Base-by-base conservation (phyloP, 2,888 invertebrate species). In the Stenodema calcarata region DNA sequence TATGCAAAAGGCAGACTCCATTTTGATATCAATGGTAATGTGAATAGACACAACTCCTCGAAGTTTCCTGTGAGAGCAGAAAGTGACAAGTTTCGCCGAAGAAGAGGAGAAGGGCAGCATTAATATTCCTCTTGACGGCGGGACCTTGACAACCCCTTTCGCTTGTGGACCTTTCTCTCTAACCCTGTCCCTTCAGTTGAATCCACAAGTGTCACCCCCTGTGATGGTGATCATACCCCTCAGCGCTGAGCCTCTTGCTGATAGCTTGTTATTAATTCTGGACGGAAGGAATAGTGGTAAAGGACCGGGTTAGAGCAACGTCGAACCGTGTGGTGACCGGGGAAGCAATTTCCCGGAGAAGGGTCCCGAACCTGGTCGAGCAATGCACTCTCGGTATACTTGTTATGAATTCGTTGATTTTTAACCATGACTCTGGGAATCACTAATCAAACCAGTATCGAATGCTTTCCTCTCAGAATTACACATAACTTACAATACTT, bases 101-200 rank as follows among this genome's bases (percentile, higher is more conserved):
- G 16, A 7, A 35, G 70, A 50, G 50, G 30, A 70, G 41, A 35
- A 18, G 73, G 35, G n/a, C 1, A 7, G 28, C 73, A 75, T 75
- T 75, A 75, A 75, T 75, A 75, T 75, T 75, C 73, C 41, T 18
- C 73, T 75, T 41, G 73, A 35, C 73, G 30, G n/a, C n/a, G 73
- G 16, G 73, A 41, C 73, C 73, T 75, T 28, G 30, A 41, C 62
- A 62, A 41, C 18, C 41, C 73, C 73, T 73, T 73, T 73, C 73
- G 73, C 73, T 18, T 62, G 62, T 62, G 23, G 73, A 75, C 73
- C 30, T 75, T 41, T 75, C 18, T 41, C 73, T 75, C 73, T 35
- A 35, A 41, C 73, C 62, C 62, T 62, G 73, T 75, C 73, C n/a
- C 73, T 75, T 9, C 73, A 28, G 30, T 75, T 75, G 73, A 75